A percentile compares a stretch with the other conserved stretches of the same genome.
Conservation (phyloP, 2,888 invertebrate genomes). For the Drosophila anceps region DNA sequence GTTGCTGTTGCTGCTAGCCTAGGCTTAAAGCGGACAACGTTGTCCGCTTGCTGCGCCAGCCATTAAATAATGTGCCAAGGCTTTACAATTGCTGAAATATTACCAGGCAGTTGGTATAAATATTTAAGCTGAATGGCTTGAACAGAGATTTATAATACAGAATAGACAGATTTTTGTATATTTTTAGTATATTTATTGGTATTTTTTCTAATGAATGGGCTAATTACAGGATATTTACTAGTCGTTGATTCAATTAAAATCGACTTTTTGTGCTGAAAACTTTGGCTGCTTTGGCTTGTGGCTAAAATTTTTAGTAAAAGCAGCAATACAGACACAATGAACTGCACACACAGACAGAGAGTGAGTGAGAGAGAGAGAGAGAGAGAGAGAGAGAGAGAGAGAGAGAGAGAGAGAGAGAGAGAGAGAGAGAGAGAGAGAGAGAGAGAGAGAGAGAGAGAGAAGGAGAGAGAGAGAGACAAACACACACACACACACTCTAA, state of each 20-base stretch:
- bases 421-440: too few species aligned
- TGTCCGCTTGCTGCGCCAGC: background rate
- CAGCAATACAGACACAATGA: slow-evolving; percentile 13
- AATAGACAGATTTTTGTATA: too few species aligned
- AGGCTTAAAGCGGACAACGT: slow-evolving; percentile 5
- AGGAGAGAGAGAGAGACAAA: background rate
- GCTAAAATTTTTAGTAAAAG: slow-evolving; percentile 6
- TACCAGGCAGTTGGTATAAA: background rate
- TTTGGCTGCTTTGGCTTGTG: slow-evolving; percentile 33
- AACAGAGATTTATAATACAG: background rate
- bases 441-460: background rate
- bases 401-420: too few species aligned
- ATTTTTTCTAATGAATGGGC: background rate
- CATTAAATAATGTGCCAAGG: slow-evolving; percentile 7
- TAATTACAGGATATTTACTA: background rate
- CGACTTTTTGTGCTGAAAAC: background rate
- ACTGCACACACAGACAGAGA: slow-evolving; percentile 8
- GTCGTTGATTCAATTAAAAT: background rate
- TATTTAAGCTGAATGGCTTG: background rate
- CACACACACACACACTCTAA: background rate
- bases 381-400: too few species aligned
- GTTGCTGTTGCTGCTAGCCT: background rate
- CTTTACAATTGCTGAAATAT: background rate
- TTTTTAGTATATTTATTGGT: background rate
- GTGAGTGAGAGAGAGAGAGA: too few species aligned